Evolutionary conservation across 2,888 invertebrate species (phyloP).

Genomic region (Pseudococcus longispinus): DNA sequence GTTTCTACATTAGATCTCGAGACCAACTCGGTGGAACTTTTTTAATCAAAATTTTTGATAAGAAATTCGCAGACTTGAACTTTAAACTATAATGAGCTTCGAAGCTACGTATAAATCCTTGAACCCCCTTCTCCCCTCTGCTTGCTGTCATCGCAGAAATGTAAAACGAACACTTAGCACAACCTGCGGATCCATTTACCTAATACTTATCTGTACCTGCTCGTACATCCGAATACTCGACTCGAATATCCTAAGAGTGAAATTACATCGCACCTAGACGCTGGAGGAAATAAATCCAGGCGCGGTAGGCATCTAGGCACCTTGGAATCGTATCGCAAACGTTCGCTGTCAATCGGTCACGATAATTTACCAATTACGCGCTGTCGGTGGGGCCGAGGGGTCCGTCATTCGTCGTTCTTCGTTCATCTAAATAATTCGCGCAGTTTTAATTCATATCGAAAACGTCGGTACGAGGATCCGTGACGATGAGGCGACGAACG

Average conservation of each 20-base stretch:
- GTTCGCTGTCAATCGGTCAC: neutral
- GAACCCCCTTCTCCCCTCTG: no score
- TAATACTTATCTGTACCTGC: no score
- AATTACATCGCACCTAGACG: neutral
- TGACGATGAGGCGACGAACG: neutral
- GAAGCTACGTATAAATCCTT: no score
- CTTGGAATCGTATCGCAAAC: neutral
- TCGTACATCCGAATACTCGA: neutral
- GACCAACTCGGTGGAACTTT: no score
- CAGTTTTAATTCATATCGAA: slow-evolving; percentile 9
- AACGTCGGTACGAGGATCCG: neutral
- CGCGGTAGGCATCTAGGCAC: neutral
- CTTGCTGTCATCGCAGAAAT: no score
- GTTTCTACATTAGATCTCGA: no score
- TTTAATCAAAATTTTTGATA: no score
- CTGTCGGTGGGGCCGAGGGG: neutral
- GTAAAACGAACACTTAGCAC: no score
- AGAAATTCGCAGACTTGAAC: no score
- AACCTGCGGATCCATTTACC: no score
- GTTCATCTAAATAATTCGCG: neutral
- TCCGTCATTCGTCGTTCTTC: neutral
- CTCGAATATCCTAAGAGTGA: neutral
- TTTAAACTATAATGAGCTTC: no score
- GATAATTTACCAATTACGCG: slow-evolving; percentile 8
- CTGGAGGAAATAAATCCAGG: neutral